Percentiles rank a stretch among this genome's conserved stretches.
Conservation (phyloP, 1,140 invertebrate genomes). For the Drosophila pectinifera region DNA sequence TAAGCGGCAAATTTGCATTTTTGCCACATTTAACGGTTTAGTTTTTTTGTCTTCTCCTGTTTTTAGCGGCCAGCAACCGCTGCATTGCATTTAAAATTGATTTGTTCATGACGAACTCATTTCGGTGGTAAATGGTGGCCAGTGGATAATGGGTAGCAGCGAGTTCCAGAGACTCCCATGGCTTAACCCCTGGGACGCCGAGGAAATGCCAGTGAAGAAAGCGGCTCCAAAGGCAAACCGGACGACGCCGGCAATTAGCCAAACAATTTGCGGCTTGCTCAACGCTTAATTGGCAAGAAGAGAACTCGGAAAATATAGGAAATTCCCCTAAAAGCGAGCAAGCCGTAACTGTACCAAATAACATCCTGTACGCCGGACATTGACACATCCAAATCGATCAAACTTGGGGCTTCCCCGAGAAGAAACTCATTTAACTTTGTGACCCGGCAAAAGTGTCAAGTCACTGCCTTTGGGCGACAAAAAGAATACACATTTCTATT, state of each 20-base stretch:
- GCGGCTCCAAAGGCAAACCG: slow-evolving; percentile 47
- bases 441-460: slow-evolving; percentile 64
- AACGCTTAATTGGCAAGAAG: slow-evolving; percentile 19
- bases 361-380: slow-evolving; percentile 26
- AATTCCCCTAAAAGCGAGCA: no score
- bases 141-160: slow-evolving; percentile 24
- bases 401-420: slow-evolving; percentile 43
- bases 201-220: slow-evolving; percentile 70
- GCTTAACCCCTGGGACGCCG: slow-evolving; percentile 37
- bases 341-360: slow-evolving; percentile 9
- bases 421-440: slow-evolving; percentile 75
- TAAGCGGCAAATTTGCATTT: slow-evolving; percentile 72
- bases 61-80: slow-evolving; percentile 20
- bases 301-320: background rate
- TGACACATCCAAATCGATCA: slow-evolving; percentile 71
- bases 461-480: slow-evolving; percentile 32
- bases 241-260: slow-evolving; percentile 22
- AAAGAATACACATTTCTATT: slow-evolving; percentile 60
- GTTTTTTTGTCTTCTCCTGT: slow-evolving; percentile 21
- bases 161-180: slow-evolving; percentile 30
- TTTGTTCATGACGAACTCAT: slow-evolving; percentile 82
- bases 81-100: slow-evolving; percentile 74
- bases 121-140: slow-evolving; percentile 19
- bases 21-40: slow-evolving; percentile 77
- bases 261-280: slow-evolving; percentile 18